Percentiles rank a stretch among this genome's conserved stretches.
Evolutionary conservation across 2,888 invertebrate genomes (phyloP).

Genomic region (Scaptomyza parva): DNA sequence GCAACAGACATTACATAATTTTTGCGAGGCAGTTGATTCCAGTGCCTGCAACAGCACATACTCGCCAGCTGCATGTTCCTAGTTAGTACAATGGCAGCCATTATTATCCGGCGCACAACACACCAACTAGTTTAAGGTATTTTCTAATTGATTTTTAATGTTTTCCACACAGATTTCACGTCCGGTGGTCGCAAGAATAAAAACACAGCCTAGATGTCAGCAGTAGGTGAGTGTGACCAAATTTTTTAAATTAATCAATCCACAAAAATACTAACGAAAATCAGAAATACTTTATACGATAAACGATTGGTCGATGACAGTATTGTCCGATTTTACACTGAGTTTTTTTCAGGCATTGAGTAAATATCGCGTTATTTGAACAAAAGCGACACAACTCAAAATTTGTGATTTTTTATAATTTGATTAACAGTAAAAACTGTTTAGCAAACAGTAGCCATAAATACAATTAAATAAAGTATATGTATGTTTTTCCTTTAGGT

Average conservation of each 20-base stretch:
- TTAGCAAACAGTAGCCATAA: not conserved
- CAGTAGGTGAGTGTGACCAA: conserved; percentile 36
- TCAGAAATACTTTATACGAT: not conserved
- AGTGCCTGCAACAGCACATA: conserved; percentile 67
- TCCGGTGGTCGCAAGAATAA: conserved; percentile 51
- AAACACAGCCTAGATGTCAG: conserved; percentile 53
- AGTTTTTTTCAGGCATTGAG: no score
- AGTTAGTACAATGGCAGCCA: conserved; percentile 83
- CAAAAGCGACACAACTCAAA: not conserved
- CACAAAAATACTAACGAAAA: not conserved
- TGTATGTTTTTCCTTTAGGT: not conserved
- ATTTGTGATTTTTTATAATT: not conserved
- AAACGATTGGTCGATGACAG: conserved; percentile 3
- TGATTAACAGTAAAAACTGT: not conserved
- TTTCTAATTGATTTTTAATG: conserved; percentile 23
- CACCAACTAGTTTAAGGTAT: conserved; percentile 34
- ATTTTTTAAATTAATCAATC: not conserved
- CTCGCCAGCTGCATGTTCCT: conserved; percentile 82
- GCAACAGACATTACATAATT: conserved; percentile 71
- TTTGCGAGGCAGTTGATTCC: conserved; percentile 28
- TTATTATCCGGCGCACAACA: conserved; percentile 54
- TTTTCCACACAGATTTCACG: conserved; percentile 47
- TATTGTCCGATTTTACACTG: no score
- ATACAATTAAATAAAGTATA: not conserved
- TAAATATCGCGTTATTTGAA: not conserved